Conservation (phyloP, 92 coral and sea anemone genomes). For the Bergia sp. region DNA sequence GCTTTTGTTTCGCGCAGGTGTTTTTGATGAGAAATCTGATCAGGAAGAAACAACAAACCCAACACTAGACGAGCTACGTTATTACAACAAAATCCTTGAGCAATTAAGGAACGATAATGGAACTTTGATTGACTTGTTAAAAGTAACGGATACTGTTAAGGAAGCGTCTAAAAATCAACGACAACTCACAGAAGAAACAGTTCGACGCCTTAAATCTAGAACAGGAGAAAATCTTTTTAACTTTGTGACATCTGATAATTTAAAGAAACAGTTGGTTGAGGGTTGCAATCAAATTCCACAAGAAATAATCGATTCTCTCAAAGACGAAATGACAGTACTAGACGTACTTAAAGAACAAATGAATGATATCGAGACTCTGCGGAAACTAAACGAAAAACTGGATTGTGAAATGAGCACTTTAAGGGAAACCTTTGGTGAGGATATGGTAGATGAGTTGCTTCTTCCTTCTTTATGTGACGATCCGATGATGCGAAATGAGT, state of each 20-base stretch:
- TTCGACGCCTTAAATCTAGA: conserved; percentile 49
- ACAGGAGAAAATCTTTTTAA: conserved; percentile 66
- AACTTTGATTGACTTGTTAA: conserved; percentile 66
- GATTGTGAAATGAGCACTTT: conserved; percentile 56
- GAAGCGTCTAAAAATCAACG: conserved; percentile 58
- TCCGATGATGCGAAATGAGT: conserved; percentile 27
- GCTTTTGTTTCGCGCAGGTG: conserved; percentile 49
- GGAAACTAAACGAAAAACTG: conserved; percentile 57
- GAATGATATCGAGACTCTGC: conserved; percentile 61
- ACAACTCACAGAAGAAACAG: conserved; percentile 36
- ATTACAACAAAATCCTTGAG: conserved; percentile 50
- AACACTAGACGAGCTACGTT: conserved; percentile 37
- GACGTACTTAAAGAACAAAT: conserved; percentile 59
- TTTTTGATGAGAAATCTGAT: conserved; percentile 44
- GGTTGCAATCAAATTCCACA: conserved; percentile 2
- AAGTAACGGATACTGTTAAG: conserved; percentile 59
- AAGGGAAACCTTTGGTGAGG: conserved; percentile 68
- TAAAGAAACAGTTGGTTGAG: neutral
- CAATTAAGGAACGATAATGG: conserved; percentile 57
- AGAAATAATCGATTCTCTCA: conserved; percentile 19
- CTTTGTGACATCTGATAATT: neutral
- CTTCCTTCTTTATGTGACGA: conserved; percentile 1
- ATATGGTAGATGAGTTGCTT: conserved; percentile 48
- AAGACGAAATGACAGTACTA: conserved; percentile 53
- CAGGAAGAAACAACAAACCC: conserved; percentile 41